Evolutionary conservation across 2,888 invertebrate genomes (phyloP).

Genomic region (Eulithis prunata): DNA sequence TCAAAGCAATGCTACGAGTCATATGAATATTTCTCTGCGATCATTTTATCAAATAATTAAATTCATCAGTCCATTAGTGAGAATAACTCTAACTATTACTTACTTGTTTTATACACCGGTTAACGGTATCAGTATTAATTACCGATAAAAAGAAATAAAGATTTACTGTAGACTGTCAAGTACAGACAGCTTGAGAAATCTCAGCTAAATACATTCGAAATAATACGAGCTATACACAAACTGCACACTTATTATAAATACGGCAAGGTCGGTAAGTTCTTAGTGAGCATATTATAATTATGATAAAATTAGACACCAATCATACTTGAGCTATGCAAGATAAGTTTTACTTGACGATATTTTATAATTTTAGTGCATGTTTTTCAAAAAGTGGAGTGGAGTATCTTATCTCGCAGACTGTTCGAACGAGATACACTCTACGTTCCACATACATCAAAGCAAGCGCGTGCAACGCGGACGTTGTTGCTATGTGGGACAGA

Average conservation of each 20-base stretch:
- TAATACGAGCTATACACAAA: neutral
- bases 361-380: neutral
- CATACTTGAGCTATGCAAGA: neutral
- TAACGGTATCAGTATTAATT: constrained; percentile 22
- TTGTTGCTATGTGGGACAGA: constrained; percentile 62
- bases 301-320: neutral
- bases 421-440: constrained; percentile 14
- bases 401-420: constrained; percentile 10
- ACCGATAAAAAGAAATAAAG: constrained; percentile 24
- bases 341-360: neutral
- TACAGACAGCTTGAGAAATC: too few relatives aligned
- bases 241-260: too few relatives aligned
- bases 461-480: constrained; percentile 59
- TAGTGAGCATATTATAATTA: too few relatives aligned
- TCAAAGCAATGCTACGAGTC: neutral
- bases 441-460: constrained; percentile 35
- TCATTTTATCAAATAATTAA: constrained; percentile 11
- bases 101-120: constrained; percentile 22
- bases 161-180: constrained; percentile 14
- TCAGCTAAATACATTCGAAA: neutral
- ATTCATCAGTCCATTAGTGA: constrained; percentile 23
- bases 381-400: neutral
- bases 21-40: neutral
- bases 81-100: constrained; percentile 20
- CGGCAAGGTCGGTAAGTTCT: too few relatives aligned